Percentiles rank a stretch among this genome's conserved stretches.
Conservation (phyloP, 2,113 vertebrate species). For the Rana temporaria region DNA sequence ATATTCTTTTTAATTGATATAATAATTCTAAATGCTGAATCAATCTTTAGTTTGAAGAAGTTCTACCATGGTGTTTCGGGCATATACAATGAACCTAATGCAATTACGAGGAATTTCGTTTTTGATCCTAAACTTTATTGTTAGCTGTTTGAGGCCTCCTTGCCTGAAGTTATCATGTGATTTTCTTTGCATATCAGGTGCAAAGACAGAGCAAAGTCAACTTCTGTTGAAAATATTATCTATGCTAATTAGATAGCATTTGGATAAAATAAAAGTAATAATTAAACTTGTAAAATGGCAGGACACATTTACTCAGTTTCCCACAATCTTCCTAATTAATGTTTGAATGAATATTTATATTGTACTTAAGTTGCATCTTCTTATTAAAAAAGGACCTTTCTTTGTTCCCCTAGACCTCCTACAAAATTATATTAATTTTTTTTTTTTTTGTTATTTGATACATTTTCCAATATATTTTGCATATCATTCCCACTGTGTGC, state of each 20-base stretch:
- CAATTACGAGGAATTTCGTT: neutral
- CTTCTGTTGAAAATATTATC: neutral
- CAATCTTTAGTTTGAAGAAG: no score
- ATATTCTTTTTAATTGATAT: constrained; percentile 5
- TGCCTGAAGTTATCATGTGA: neutral
- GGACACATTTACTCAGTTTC: no score
- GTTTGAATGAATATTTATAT: no score
- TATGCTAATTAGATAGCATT: neutral
- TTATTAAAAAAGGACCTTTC: no score
- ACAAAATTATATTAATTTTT: no score
- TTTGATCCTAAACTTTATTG: neutral
- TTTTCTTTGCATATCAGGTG: neutral
- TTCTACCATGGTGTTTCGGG: neutral
- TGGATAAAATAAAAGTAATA: neutral
- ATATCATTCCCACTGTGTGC: no score
- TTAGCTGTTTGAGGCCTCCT: neutral
- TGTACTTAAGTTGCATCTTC: no score
- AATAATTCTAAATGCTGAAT: neutral
- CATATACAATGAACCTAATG: neutral
- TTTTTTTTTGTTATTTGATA: no score
- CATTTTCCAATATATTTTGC: no score
- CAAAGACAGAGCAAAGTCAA: neutral
- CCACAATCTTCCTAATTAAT: no score
- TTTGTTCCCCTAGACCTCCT: no score
- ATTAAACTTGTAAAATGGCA: no score